Evolutionary conservation across 2,888 invertebrate genomes (phyloP).

Genomic region (Amiota minor): DNA sequence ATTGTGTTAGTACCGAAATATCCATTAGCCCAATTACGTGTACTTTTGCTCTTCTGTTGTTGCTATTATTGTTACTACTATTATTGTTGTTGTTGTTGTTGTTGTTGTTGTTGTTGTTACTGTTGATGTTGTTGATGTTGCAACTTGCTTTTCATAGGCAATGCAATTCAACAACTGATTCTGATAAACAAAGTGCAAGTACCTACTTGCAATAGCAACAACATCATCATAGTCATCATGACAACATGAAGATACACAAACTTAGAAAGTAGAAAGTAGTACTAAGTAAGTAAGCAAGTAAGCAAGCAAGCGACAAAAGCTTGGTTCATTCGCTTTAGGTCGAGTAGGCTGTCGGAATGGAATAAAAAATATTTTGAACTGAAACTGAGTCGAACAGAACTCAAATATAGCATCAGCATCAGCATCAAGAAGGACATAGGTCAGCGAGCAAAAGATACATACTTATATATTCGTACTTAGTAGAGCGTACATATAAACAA

Average conservation of each 20-base stretch:
- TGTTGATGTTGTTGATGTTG: conserved; percentile 32
- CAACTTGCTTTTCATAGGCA: conserved; percentile 53
- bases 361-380: conserved; percentile 20
- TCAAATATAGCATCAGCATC: background rate
- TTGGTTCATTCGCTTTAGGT: conserved; percentile 1
- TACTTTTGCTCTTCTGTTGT: conserved; percentile 52
- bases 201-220: conserved; percentile 48
- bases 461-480: too few species aligned
- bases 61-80: conserved; percentile 30
- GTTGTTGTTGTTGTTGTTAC: conserved; percentile 23
- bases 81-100: conserved; percentile 29
- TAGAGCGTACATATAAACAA: background rate
- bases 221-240: conserved; percentile 44
- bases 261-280: background rate
- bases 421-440: conserved; percentile 24
- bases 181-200: conserved; percentile 53
- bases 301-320: conserved; percentile 6
- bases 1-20: conserved; percentile 66
- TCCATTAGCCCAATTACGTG: conserved; percentile 67
- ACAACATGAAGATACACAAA: conserved; percentile 29
- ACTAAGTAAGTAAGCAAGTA: too few species aligned
- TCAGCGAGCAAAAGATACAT: background rate
- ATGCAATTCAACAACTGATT: conserved; percentile 17
- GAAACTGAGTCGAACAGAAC: background rate
- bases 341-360: background rate